A percentile compares a stretch with the other conserved stretches of the same genome.
These are phyloP conservation scores for Acromyrmex echinatior DNA, from an alignment of 1,140 invertebrate genomes.

Conservation along the genomic window DNA sequence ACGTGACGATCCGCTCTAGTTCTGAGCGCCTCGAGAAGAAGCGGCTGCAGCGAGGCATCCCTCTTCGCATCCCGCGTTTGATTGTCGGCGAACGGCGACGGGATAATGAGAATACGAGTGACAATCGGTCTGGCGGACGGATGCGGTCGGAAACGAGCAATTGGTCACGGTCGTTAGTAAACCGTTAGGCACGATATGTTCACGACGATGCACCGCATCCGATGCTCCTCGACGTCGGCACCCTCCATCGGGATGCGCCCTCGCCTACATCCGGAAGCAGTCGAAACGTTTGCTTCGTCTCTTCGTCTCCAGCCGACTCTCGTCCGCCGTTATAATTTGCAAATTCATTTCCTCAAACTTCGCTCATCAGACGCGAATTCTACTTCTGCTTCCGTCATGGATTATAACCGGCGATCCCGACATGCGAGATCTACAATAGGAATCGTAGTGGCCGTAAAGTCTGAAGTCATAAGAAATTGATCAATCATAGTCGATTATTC, in stretches of 20 bases:
- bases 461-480: no score
- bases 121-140: conserved; percentile 43
- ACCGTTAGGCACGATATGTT: conserved; percentile 65
- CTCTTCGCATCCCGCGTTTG: neutral
- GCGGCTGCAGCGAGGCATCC: neutral
- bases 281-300: neutral
- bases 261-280: conserved; percentile 8
- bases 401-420: conserved; percentile 25
- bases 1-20: neutral
- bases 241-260: conserved; percentile 22
- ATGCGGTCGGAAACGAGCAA: conserved; percentile 72
- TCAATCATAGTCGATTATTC: no score
- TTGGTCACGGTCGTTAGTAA: conserved; percentile 76
- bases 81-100: conserved; percentile 25
- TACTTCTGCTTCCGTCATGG: conserved; percentile 25
- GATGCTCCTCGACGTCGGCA: neutral
- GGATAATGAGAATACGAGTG: conserved; percentile 66
- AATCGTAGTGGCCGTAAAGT: no score
- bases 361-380: conserved; percentile 55
- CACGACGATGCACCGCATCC: conserved; percentile 10
- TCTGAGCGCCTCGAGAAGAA: neutral
- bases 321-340: conserved; percentile 44
- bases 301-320: neutral
- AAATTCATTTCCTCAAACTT: conserved; percentile 64
- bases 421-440: no score